Base-by-base conservation (phyloP, 2,888 invertebrate species). In the Cataglyphis albicans region DNA sequence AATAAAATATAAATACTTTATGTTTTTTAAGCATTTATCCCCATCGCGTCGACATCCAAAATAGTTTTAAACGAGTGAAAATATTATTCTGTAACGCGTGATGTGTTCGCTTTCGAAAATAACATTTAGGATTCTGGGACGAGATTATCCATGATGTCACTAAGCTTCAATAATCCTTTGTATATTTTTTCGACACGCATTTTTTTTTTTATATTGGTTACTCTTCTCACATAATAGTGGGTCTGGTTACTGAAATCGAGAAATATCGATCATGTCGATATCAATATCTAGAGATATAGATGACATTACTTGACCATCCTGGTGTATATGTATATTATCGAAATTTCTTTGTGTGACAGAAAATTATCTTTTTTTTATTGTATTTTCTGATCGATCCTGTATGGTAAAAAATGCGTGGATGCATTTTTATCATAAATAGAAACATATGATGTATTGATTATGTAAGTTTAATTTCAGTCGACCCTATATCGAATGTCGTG, bases 61-160 rank as follows among this genome's bases (percentile, higher is more conserved):
- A 76, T 76, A 65, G 48, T n/a, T 75, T 64, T n/a, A 65, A 76
- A 65, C n/a, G 38, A 65, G 29, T 21, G 18, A 21, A 52, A 64
- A 76, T 52, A 25, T 76, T 76, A 76, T 65, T 65, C 38, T 25
- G 64, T 32, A 55, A 61, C 52, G 52, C 25, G 18, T 9, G 35
- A n/a, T 41, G 9, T 41, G n/a, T n/a, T 41, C 29, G 41, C 35
- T 48, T 48, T 18, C 67, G 72, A 48, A 61, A 72, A 38, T 57
- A 65, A 59, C 61, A 35, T 72, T 70, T 35, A 48, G 63, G 48
- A 81, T 61, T 72, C 72, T 81, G 61, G 15, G 72, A 73, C 73
- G 55, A 72, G 35, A 63, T 63, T 5, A 81, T 63, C 25, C 21
- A 38, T 63, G 52, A 81, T 72, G 72, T 81, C 73, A 81, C 7